phyloP scores from a whole-genome alignment of 2,888 invertebrate species.

The Perizoma flavofasciatum region DNA sequence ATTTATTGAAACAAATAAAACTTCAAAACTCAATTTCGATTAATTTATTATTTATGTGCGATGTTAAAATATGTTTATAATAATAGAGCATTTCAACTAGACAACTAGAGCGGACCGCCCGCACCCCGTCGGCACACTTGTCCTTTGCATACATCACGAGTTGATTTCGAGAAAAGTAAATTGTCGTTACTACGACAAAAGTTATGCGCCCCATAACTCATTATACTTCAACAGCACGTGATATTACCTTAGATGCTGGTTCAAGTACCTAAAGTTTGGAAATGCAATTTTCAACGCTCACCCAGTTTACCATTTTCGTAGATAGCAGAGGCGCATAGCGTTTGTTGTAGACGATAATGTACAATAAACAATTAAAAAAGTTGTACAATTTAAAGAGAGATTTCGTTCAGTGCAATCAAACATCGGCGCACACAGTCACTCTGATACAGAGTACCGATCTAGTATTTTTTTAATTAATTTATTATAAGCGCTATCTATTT shows the following conservation, averaged over 20 bases:
- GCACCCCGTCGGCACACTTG: conserved; percentile 49
- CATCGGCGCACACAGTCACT: conserved; percentile 65
- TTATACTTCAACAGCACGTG: too few relatives aligned
- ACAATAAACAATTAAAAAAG: conserved; percentile 58
- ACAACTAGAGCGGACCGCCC: conserved; percentile 63
- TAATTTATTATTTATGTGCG: conserved; percentile 84
- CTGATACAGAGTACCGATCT: conserved; percentile 78
- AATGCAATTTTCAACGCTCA: too few relatives aligned
- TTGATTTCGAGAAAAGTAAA: conserved; percentile 59
- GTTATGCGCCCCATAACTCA: too few relatives aligned
- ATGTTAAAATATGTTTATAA: conserved; percentile 83
- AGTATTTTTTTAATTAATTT: conserved; percentile 51
- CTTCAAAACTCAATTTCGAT: conserved; percentile 72
- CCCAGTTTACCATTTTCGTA: too few relatives aligned
- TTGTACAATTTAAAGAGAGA: conserved; percentile 59
- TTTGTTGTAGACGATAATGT: conserved; percentile 5
- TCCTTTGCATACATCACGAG: conserved; percentile 62
- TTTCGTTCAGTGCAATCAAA: conserved; percentile 66
- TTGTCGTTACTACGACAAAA: not conserved
- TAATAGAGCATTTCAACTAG: conserved; percentile 78
- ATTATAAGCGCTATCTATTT: conserved; percentile 76
- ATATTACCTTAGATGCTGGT: too few relatives aligned
- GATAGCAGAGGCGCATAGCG: too few relatives aligned
- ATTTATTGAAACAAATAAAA: conserved; percentile 37
- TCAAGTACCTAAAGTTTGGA: too few relatives aligned